Base-by-base conservation (phyloP, 2,797 vertebrate genomes). In the Acanthis flammea region DNA sequence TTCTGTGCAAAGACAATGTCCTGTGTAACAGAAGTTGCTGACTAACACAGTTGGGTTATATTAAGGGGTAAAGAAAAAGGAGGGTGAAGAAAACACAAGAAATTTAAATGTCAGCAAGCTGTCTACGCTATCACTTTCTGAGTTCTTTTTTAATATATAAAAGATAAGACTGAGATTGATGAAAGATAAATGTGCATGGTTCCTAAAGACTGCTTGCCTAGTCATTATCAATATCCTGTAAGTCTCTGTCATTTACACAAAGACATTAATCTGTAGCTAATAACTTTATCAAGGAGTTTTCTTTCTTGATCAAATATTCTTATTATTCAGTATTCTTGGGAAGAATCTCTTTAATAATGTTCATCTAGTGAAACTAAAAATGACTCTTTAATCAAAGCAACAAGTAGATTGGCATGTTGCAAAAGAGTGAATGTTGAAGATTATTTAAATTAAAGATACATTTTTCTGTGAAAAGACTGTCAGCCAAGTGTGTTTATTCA, bases 181-280 rank as follows among this genome's bases (percentile, higher is more conserved):
- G 79, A 90, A 86, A 91, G 93, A 90, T 95, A 90, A 88, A 76
- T 76, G n/a, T 93, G n/a, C 66, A 53, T 66, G 37, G 22, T 79
- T 95, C 55, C 70, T 88, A 66, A 35, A 81, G 47, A 61, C 58
- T 90, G 14, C 66, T 72, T 68, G 42, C 62, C 73, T 83, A 66
- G 91, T 61, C 44, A 51, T 75, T 91, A 86, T 66, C 79, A 83
- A 35, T 78, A 81, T 55, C 30, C n/a, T 78, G 2, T 54, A 88
- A 76, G 58, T 80, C 41, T 81, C 54, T 87, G 17, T 54, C 65
- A 66, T 14, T 94, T 68, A 22, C 58, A 84, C 39, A 72, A 47
- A 88, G 35, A 75, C 80, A 90, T 88, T 77, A 78, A 47, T 90
- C 70, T 90, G 28, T 72, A 84, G 58, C 17, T 92, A 88, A 68